Evolutionary conservation across 1,140 invertebrate genomes (phyloP).

Genomic region (Eurosta solidaginis): DNA sequence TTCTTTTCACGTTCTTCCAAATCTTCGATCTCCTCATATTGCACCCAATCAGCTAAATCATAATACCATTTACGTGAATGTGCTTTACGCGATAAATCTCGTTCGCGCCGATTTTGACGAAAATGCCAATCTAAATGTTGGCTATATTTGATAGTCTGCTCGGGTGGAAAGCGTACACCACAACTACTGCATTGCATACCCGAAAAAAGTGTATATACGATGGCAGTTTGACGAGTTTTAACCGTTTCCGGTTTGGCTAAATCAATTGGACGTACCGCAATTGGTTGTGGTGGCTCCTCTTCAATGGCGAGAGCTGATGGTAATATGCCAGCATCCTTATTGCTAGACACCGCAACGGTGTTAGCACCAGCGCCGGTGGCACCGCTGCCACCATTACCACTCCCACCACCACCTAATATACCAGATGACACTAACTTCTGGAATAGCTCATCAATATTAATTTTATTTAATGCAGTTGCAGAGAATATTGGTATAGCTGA

Average conservation of each 20-base stretch:
- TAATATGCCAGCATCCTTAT: not conserved
- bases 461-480: constrained; percentile 52
- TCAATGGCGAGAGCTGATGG: constrained; percentile 23
- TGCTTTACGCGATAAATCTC: constrained; percentile 81
- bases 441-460: constrained; percentile 83
- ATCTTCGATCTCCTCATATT: constrained; percentile 93
- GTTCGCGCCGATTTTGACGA: constrained; percentile 85
- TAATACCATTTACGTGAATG: constrained; percentile 89
- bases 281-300: constrained; percentile 38
- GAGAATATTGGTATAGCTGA: constrained; percentile 36
- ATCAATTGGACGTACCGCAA: constrained; percentile 66
- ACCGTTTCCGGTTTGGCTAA: constrained; percentile 73
- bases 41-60: constrained; percentile 87
- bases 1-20: constrained; percentile 88
- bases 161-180: constrained; percentile 85
- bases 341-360: constrained; percentile 31
- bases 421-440: constrained; percentile 82
- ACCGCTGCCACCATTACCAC: constrained; percentile 55
- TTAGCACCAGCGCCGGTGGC: not conserved
- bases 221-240: constrained; percentile 73
- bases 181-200: constrained; percentile 95
- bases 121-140: constrained; percentile 98
- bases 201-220: constrained; percentile 74
- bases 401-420: constrained; percentile 67
- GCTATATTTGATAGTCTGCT: constrained; percentile 85